Conservation (phyloP, 2,888 invertebrate genomes). For the Calliopum simillimum region DNA sequence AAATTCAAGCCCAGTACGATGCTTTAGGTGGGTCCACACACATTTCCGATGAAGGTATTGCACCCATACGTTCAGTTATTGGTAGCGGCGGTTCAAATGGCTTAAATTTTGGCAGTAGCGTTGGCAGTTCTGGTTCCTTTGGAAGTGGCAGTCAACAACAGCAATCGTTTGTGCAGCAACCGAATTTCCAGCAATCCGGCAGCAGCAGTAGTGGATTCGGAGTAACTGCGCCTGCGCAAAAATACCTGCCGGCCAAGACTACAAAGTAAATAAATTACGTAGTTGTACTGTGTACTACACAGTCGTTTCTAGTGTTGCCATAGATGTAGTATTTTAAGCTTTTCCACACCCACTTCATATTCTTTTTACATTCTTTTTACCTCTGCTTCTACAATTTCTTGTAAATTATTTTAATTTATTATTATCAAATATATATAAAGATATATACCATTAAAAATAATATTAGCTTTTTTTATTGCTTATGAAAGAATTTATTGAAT, state of each 20-base stretch:
- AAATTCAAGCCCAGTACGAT: slow-evolving; percentile 65
- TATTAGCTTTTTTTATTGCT: no score
- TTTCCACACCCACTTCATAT: not conserved
- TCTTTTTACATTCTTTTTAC: no score
- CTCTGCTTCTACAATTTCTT: no score
- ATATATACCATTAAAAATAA: no score
- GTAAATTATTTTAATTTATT: slow-evolving; percentile 26
- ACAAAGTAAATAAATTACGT: slow-evolving; percentile 46
- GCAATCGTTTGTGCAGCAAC: slow-evolving; percentile 45
- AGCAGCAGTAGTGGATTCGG: slow-evolving; percentile 24
- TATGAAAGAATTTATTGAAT: no score
- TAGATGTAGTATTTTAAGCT: slow-evolving; percentile 13
- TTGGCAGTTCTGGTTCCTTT: slow-evolving; percentile 9
- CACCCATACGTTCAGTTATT: slow-evolving; percentile 57
- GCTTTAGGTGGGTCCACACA: slow-evolving; percentile 63
- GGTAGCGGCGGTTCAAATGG: slow-evolving; percentile 37
- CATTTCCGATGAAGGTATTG: slow-evolving; percentile 63
- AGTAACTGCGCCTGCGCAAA: slow-evolving; percentile 43
- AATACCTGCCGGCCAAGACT: slow-evolving; percentile 54
- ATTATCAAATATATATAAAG: no score
- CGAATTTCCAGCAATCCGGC: slow-evolving; percentile 45
- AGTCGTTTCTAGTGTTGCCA: slow-evolving; percentile 27
- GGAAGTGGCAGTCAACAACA: slow-evolving; percentile 34
- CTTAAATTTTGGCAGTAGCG: not conserved
- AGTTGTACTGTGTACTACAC: not conserved